Percentiles rank a stretch among this genome's conserved stretches.
Conservation (phyloP, 1,140 invertebrate genomes). For the Anadara kagoshimensis region DNA sequence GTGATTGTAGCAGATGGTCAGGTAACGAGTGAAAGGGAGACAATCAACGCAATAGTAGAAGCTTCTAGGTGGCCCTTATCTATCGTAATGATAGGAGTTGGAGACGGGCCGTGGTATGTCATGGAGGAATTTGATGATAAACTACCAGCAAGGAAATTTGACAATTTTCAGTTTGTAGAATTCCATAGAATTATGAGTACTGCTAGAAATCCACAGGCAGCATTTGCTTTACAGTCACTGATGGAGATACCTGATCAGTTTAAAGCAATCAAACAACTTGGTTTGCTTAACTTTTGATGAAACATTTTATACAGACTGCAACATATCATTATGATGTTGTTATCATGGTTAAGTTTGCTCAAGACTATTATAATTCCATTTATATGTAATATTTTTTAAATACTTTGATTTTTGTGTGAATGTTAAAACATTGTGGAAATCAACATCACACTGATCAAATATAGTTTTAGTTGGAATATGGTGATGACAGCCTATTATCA, state of each 20-base stretch:
- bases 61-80: constrained; percentile 76
- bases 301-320: neutral
- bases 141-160: constrained; percentile 75
- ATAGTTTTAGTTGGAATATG: too few species aligned
- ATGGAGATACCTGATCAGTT: constrained; percentile 77
- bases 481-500: too few species aligned
- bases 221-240: constrained; percentile 74
- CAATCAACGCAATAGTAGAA: constrained; percentile 75
- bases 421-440: too few species aligned
- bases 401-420: too few species aligned
- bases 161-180: constrained; percentile 78
- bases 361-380: neutral
- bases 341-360: neutral
- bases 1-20: constrained; percentile 77
- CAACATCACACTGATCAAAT: too few species aligned
- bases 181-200: constrained; percentile 70
- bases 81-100: constrained; percentile 77
- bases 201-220: constrained; percentile 69
- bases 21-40: constrained; percentile 74
- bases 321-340: too few species aligned
- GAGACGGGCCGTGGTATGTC: constrained; percentile 77
- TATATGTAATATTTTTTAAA: neutral
- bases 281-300: constrained; percentile 45
- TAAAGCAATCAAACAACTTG: constrained; percentile 72
- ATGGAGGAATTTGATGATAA: constrained; percentile 76